phyloP scores from a whole-genome alignment of 2,113 vertebrate genomes.

The human region GRCh38 chr7:39809001-39809500 shows the following conservation, averaged over 20 bases:
- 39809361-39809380: too few species aligned
- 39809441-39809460: too few species aligned
- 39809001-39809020: not conserved
- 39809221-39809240: not conserved
- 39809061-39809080: not conserved
- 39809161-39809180: not conserved
- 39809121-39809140: not conserved
- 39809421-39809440: too few species aligned
- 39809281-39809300: not conserved
- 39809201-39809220: not conserved
- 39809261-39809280: not conserved
- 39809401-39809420: too few species aligned
- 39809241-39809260: not conserved
- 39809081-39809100: not conserved
- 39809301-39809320: not conserved
- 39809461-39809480: too few species aligned
- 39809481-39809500: too few species aligned
- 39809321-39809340: too few species aligned
- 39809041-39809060: too few species aligned
- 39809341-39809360: too few species aligned
- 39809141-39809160: not conserved
- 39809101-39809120: conserved; percentile 23
- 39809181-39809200: not conserved
- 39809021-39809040: not conserved
- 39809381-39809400: too few species aligned